Evolutionary conservation across 2,113 vertebrate species (phyloP).

Genomic region (Taurulus bubalis): DNA sequence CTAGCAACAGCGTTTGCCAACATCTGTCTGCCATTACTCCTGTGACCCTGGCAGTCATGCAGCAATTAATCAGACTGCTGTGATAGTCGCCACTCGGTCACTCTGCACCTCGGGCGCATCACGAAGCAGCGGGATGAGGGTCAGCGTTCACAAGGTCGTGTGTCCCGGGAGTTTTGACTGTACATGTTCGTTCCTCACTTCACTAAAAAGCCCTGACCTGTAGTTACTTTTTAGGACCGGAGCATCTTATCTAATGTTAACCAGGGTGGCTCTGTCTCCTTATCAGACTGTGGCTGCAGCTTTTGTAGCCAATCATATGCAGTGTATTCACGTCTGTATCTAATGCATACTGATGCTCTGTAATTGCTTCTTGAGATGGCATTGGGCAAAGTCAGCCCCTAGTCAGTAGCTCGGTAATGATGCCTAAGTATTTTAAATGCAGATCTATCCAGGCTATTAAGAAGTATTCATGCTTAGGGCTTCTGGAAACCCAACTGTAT

Average conservation of each 20-base stretch:
- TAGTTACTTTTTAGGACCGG: conserved; percentile 1
- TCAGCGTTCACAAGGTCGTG: conserved; percentile 36
- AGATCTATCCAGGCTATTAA: background rate
- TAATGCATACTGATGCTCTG: background rate
- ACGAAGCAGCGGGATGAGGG: conserved; percentile 36
- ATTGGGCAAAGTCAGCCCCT: background rate
- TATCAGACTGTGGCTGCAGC: background rate
- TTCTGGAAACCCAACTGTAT: background rate
- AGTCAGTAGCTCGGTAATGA: background rate
- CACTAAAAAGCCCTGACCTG: conserved; percentile 10
- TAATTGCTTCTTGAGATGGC: background rate
- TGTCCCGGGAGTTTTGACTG: conserved; percentile 32
- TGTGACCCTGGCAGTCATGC: conserved; percentile 60
- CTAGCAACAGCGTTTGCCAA: conserved; percentile 41
- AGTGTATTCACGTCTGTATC: background rate
- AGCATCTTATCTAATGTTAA: conserved; percentile 6
- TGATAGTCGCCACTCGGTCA: conserved; percentile 51
- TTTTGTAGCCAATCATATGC: background rate
- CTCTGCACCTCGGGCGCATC: conserved; percentile 49
- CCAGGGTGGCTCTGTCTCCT: background rate
- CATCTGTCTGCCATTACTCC: conserved; percentile 74
- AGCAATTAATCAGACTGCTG: conserved; percentile 66
- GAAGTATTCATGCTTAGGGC: background rate
- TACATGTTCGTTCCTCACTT: background rate
- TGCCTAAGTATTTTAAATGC: background rate